Base-by-base conservation (phyloP, 1,140 invertebrate species). In the Trachymyrmex cornetzi region DNA sequence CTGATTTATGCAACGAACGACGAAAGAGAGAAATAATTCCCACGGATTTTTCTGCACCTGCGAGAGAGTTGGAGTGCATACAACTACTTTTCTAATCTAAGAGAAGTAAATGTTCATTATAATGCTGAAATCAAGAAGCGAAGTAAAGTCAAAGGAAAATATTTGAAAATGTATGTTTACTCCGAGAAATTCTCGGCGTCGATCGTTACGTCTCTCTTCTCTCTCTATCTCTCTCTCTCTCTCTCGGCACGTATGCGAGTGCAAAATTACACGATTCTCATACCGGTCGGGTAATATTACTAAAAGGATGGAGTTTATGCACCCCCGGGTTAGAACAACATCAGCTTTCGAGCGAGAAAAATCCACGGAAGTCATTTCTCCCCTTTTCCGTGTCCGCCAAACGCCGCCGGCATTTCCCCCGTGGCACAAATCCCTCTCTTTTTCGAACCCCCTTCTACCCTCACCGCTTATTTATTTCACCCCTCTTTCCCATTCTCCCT, bases 291-390 rank as follows among this genome's bases (percentile, higher is more conserved):
- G 9, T 75, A 34, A 63, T 75, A 75, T 84, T 50, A 74, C 38
- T 75, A 84, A 84, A 84, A 61, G 69, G 24, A 71, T 24, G 55
- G 14, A 63, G 14, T 75, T 75, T 64, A 75, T 75, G 71, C 24
- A 74, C 14, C 71, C 14, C 0, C n/a, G 44, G 38, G 38, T 67
- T 59, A 74, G 55, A 84, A 84, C 69, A 84, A 75, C 80, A 74
- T 82, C 53, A 67, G 55, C 53, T 61, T 50, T 59, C 66, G 80
- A 59, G 48, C 38, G 53, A 38, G 80, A 75, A 84, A 82, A 84
- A 84, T 84, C 80, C n/a, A 19, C 69, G 55, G 57, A 84, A 84
- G 55, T 75, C 69, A 84, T 84, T 84, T 84, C 38, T 75, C 55
- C 55, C 69, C 69, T 63, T 55, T 57, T 12, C 22, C 66, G 11